Evolutionary conservation across 1,140 invertebrate species (phyloP).

Genomic region (Zaprionus davidi): DNA sequence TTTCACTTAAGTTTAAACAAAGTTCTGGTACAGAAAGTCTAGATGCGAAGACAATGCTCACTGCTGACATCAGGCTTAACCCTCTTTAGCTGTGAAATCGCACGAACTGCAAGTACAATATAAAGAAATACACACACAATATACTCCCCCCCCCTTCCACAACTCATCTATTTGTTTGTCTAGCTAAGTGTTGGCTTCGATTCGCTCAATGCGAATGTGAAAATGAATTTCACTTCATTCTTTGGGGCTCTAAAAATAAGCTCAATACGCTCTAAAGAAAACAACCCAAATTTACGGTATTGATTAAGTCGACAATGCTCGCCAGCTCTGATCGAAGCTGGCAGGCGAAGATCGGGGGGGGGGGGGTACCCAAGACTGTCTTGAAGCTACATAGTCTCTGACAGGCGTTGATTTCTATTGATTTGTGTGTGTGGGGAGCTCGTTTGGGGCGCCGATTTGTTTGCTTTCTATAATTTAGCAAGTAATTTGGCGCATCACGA

Average conservation of each 20-base stretch:
- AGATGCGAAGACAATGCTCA: background rate
- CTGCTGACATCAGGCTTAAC: background rate
- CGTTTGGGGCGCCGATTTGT: slow-evolving; percentile 52
- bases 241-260: slow-evolving; percentile 40
- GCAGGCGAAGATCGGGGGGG: slow-evolving; percentile 4
- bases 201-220: slow-evolving; percentile 37
- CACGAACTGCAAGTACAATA: background rate
- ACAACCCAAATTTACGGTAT: slow-evolving; percentile 79
- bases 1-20: background rate
- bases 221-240: slow-evolving; percentile 50
- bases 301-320: slow-evolving; percentile 78
- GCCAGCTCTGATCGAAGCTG: slow-evolving; percentile 41
- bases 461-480: slow-evolving; percentile 82
- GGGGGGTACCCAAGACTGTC: background rate
- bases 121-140: background rate
- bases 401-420: slow-evolving; percentile 82
- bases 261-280: slow-evolving; percentile 54
- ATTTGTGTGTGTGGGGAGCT: slow-evolving; percentile 54
- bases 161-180: slow-evolving; percentile 58
- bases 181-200: slow-evolving; percentile 63
- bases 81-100: background rate
- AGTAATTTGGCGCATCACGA: slow-evolving; percentile 82
- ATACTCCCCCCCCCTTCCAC: background rate
- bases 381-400: slow-evolving; percentile 17
- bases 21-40: background rate